Conservation (phyloP, 2,797 vertebrate species). For the Tiaroga cobitis region DNA sequence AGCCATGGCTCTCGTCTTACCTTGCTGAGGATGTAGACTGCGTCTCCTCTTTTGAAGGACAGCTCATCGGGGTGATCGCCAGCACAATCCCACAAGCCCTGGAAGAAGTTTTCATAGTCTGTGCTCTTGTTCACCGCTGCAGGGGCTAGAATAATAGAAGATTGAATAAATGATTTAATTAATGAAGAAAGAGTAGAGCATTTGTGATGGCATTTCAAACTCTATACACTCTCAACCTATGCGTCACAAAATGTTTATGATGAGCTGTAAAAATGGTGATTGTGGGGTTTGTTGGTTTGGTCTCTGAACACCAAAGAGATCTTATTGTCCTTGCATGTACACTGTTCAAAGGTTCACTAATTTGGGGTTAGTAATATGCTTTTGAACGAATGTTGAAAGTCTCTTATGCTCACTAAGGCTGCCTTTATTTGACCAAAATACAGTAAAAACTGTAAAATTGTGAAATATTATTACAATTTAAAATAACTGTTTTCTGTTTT, state of each 20-base stretch:
- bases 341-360: neutral
- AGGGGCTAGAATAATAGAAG: conserved; percentile 39
- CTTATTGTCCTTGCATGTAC: neutral
- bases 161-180: neutral
- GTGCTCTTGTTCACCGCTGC: conserved; percentile 77
- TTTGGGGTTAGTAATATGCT: neutral
- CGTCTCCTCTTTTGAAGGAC: conserved; percentile 93
- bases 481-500: neutral
- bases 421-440: neutral
- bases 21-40: conserved; percentile 97
- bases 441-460: neutral
- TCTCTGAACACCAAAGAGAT: neutral
- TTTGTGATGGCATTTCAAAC: neutral
- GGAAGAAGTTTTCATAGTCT: conserved; percentile 93
- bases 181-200: neutral
- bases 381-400: neutral
- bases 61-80: conserved; percentile 89
- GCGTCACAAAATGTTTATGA: neutral
- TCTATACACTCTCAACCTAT: neutral
- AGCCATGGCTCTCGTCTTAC: conserved; percentile 72
- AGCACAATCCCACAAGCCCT: conserved; percentile 92
- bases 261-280: neutral
- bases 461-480: neutral
- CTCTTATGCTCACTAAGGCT: neutral
- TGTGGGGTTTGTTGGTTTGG: neutral